Evolutionary conservation across 1,140 invertebrate genomes (phyloP).

Genomic region (Zaprionus kolodkinae): DNA sequence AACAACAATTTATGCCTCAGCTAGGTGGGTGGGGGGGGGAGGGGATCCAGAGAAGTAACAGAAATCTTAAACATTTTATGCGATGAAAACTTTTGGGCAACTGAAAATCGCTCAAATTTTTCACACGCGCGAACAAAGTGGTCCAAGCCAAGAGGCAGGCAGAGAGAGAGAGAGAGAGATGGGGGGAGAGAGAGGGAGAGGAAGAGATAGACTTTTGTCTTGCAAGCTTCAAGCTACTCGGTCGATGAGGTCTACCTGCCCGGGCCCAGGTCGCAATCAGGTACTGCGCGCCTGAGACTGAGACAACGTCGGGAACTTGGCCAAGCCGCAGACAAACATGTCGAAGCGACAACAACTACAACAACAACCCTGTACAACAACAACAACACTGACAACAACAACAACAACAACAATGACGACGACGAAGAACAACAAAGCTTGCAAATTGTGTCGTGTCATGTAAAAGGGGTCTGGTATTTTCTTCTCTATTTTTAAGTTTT

Average conservation of each 20-base stretch:
- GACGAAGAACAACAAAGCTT: conserved; percentile 52
- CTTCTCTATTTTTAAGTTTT: conserved; percentile 50
- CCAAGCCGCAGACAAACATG: conserved; percentile 73
- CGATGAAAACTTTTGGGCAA: conserved; percentile 68
- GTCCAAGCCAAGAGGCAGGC: neutral
- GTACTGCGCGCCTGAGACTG: conserved; percentile 8
- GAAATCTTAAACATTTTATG: conserved; percentile 74
- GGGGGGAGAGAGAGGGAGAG: neutral
- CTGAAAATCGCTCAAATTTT: conserved; percentile 67
- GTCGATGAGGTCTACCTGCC: conserved; percentile 27
- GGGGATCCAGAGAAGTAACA: conserved; percentile 19
- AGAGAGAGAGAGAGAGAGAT: neutral
- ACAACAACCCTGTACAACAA: conserved; percentile 33
- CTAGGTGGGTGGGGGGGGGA: no score
- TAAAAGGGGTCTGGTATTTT: conserved; percentile 56
- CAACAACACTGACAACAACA: conserved; percentile 32
- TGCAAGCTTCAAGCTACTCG: neutral
- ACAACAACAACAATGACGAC: conserved; percentile 22
- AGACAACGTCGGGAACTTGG: conserved; percentile 29
- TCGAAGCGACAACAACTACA: conserved; percentile 64
- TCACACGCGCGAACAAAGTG: conserved; percentile 76
- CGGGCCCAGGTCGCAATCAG: conserved; percentile 24
- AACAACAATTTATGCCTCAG: conserved; percentile 46
- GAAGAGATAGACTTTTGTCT: conserved; percentile 35
- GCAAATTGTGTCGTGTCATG: conserved; percentile 80